Base-by-base conservation (phyloP, 2,113 vertebrate species). In the Chaetodon trifascialis region DNA sequence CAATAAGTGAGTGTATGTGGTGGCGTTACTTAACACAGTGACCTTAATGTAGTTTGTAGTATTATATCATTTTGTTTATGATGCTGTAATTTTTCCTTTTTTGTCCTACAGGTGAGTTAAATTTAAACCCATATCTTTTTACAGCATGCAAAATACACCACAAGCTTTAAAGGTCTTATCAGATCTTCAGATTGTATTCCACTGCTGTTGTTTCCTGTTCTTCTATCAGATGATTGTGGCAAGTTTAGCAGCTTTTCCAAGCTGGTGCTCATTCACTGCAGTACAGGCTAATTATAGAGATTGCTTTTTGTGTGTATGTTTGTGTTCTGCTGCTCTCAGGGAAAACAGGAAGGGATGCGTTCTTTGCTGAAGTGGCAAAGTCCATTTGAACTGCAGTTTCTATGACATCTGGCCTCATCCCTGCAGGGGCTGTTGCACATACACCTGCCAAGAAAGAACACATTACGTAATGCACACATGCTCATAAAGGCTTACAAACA, bases 331-430 rank as follows among this genome's bases (percentile, higher is more conserved):
- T 82, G 72, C 51, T 75, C 70, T 80, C 52, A 4, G 84, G 79
- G 63, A 82, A 86, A 86, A 83, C 11, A 30, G 69, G 36, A 82
- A 80, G 71, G 36, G 40, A 65, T 54, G 16, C 19, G 82, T 73
- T 79, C 84, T 86, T 82, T 91, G 82, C 85, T 91, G 86, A 90
- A 90, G 82, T 80, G 84, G 79, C 82, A 93, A 92, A 90, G 88
- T 90, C 91, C 88, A 79, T 67, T 51, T 58, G 25, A 73, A 82
- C 51, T 70, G 67, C 81, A 85, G 6, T 44, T 84, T 23, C 77
- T 70, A 9, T 87, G 74, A 80, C 83, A 87, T 76, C 89, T 88
- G 80, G 78, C 69, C 58, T 55, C 14, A 30, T 87, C 88, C 80
- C 88, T 86, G 76, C 67, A 80, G 54, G 36, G 59, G 17, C 71